Conservation (phyloP, 2,888 invertebrate species). For the Maniola hyperantus region DNA sequence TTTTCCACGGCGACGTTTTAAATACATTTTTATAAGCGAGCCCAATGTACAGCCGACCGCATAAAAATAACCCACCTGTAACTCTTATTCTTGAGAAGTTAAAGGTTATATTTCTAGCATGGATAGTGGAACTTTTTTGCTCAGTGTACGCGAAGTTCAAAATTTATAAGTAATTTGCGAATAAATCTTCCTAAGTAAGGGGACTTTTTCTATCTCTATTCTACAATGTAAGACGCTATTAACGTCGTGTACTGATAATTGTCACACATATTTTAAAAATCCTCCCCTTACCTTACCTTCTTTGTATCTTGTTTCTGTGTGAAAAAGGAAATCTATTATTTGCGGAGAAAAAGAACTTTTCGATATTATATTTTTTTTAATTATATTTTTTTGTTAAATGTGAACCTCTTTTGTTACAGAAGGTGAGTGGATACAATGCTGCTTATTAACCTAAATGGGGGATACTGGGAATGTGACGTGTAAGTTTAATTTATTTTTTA, state of each 20-base stretch:
- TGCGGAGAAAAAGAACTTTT: slow-evolving; percentile 48
- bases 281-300: slow-evolving; percentile 52
- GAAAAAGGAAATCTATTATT: slow-evolving; percentile 53
- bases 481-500: slow-evolving; percentile 14
- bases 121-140: slow-evolving; percentile 1
- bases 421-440: slow-evolving; percentile 65
- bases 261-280: slow-evolving; percentile 82
- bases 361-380: slow-evolving; percentile 43
- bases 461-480: slow-evolving; percentile 33
- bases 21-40: slow-evolving; percentile 81
- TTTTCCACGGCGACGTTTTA: slow-evolving; percentile 76
- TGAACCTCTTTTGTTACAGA: slow-evolving; percentile 70
- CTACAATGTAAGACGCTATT: slow-evolving; percentile 78
- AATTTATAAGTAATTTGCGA: slow-evolving; percentile 82
- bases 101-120: slow-evolving; percentile 8
- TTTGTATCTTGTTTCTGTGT: slow-evolving; percentile 49
- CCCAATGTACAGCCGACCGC: slow-evolving; percentile 58
- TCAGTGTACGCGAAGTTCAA: slow-evolving; percentile 46
- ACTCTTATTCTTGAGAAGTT: slow-evolving; percentile 22
- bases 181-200: slow-evolving; percentile 75
- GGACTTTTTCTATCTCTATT: slow-evolving; percentile 63
- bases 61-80: slow-evolving; percentile 16
- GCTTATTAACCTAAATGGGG: slow-evolving; percentile 37
- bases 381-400: slow-evolving; percentile 55
- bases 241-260: slow-evolving; percentile 82